A percentile compares a stretch with the other conserved stretches of the same genome.
Evolutionary conservation across 2,888 invertebrate genomes (phyloP).

Genomic region (Stenchaetothrips biformis): DNA sequence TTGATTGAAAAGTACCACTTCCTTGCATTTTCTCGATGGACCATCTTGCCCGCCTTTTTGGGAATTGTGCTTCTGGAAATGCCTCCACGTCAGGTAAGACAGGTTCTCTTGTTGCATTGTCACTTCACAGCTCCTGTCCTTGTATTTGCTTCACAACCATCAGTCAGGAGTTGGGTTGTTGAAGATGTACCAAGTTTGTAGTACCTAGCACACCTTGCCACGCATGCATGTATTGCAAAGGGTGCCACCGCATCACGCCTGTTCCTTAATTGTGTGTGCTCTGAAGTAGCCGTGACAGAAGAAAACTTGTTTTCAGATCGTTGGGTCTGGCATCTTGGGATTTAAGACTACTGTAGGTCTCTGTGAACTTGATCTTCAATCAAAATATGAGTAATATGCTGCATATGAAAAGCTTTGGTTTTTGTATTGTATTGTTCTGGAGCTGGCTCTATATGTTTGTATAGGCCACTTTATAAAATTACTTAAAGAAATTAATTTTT

Average conservation of each 20-base stretch:
- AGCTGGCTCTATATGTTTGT: no score
- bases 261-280: neutral
- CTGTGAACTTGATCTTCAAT: no score
- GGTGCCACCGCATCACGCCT: neutral
- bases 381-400: no score
- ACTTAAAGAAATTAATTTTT: no score
- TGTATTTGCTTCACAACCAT: neutral
- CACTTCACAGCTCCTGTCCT: slow-evolving; percentile 18
- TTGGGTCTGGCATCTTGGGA: no score
- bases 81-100: slow-evolving; percentile 11
- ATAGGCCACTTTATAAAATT: no score
- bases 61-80: slow-evolving; percentile 23
- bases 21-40: slow-evolving; percentile 15
- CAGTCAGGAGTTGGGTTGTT: slow-evolving; percentile 4
- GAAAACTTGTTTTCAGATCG: no score
- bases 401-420: no score
- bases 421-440: no score
- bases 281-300: neutral
- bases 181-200: neutral
- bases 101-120: slow-evolving; percentile 3
- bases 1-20: slow-evolving; percentile 8
- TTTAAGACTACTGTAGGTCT: no score
- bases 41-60: slow-evolving; percentile 24
- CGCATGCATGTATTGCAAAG: slow-evolving; percentile 4
- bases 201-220: neutral